Evolutionary conservation across 2,888 invertebrate genomes (phyloP).

Genomic region (Epinotia demarniana): DNA sequence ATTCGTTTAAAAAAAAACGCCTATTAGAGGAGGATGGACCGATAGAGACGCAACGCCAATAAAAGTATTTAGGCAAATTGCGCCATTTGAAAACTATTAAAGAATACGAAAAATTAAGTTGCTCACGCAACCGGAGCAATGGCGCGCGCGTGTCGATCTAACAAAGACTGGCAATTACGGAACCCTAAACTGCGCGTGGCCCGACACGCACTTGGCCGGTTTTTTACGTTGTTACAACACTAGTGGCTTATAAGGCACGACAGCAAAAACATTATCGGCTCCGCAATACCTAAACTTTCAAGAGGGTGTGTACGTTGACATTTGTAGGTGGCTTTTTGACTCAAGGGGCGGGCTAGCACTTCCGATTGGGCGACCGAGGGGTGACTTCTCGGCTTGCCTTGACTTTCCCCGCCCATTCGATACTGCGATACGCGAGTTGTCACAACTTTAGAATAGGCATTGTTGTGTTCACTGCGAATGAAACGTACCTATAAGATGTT

Average conservation of each 20-base stretch:
- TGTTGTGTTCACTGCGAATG: neutral
- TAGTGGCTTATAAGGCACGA: neutral
- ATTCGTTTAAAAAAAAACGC: too few relatives aligned
- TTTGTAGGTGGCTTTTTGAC: slow-evolving; percentile 80
- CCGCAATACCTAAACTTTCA: slow-evolving; percentile 33
- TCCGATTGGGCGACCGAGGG: slow-evolving; percentile 75
- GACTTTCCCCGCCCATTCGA: slow-evolving; percentile 77
- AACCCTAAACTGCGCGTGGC: too few relatives aligned
- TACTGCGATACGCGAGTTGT: slow-evolving; percentile 48
- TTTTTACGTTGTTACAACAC: neutral
- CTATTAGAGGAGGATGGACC: too few relatives aligned
- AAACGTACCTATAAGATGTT: too few relatives aligned
- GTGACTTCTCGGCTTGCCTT: slow-evolving; percentile 82
- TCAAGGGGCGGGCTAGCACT: slow-evolving; percentile 71
- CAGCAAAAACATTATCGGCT: neutral
- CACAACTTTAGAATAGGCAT: slow-evolving; percentile 10
- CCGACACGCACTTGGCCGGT: neutral
- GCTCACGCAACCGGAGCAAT: too few relatives aligned
- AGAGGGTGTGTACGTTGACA: slow-evolving; percentile 65
- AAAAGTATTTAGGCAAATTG: too few relatives aligned
- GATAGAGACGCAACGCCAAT: too few relatives aligned
- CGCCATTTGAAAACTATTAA: too few relatives aligned
- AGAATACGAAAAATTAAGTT: too few relatives aligned
- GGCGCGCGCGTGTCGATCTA: too few relatives aligned
- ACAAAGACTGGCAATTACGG: too few relatives aligned